Base-by-base conservation (phyloP, 1,140 invertebrate genomes). In the Phenacoccus solenopsis region DNA sequence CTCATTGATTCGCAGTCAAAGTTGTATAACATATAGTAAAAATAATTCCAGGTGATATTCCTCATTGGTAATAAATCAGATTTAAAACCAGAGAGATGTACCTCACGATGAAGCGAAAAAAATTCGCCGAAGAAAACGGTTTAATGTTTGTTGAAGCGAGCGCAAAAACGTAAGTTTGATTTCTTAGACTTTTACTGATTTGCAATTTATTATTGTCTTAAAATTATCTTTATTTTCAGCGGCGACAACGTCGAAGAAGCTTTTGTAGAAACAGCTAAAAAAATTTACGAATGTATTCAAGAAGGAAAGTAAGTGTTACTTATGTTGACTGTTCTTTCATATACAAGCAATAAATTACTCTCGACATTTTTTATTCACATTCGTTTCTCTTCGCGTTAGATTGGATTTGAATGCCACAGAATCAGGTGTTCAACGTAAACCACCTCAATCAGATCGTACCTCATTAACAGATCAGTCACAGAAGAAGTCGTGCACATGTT, bases 171-270 rank as follows among this genome's bases (percentile, higher is more conserved):
- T 98, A 84, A 87, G 88, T 82, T 57, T 16, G 68, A 32, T 32
- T 32, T 32, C 5, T 32, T 32, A 7, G 30, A 13, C 5, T 32
- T 7, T 32, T 13, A 32, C 5, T 32, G 5, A 13, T 13, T 32
- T 32, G 13, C 30, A 32, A 32, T 13, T 32, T 7, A 32, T 32
- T 32, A 13, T 32, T 7, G n/a, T n/a, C n/a, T n/a, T n/a, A n/a
- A n/a, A n/a, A n/a, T n/a, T 72, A 74, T 72, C 71, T 32, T 73
- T 74, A 78, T 72, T 82, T 88, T 76, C 76, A 98, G 96, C 21
- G 98, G 98, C 71, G 93, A 98, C 80, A 98, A 98, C 82, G 98
- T 99, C 20, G 98, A 99, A 81, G 97, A 99, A 83, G 97, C 97
- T 38, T 99, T 99, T 82, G 82, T 99, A 74, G 96, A 99, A 83